Evolutionary conservation across 92 coral and sea anemone genomes (phyloP).

Genomic region (Meandrina meandrites): DNA sequence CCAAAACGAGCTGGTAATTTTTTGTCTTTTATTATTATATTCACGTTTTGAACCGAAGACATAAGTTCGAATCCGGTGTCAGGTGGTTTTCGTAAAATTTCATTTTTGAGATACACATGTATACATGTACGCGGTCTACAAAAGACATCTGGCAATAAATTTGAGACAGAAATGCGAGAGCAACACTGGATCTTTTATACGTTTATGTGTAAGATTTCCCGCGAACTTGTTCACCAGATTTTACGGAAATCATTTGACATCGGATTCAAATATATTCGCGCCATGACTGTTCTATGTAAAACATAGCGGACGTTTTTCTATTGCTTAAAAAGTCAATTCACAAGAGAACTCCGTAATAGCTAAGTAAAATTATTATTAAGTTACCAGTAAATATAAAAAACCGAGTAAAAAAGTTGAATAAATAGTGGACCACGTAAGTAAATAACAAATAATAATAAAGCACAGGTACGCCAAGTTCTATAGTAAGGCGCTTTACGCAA

Average conservation of each 20-base stretch:
- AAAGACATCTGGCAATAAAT: not conserved
- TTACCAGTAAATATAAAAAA: too few species aligned
- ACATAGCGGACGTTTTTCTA: not conserved
- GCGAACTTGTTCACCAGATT: too few species aligned
- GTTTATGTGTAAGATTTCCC: too few species aligned
- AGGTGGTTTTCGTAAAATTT: not conserved
- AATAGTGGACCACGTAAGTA: too few species aligned
- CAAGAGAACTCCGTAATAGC: not conserved
- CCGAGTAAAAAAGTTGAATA: not conserved
- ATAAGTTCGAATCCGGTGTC: not conserved
- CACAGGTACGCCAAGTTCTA: too few species aligned
- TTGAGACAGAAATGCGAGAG: too few species aligned
- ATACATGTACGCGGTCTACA: not conserved
- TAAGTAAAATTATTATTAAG: not conserved
- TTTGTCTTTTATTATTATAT: not conserved
- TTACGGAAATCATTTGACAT: not conserved
- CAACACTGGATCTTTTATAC: too few species aligned
- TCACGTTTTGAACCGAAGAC: not conserved
- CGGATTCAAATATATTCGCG: not conserved
- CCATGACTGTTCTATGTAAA: not conserved
- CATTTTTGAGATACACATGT: too few species aligned
- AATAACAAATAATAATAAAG: too few species aligned
- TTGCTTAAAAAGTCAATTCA: not conserved
- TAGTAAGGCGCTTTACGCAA: too few species aligned
- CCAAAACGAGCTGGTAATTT: not conserved